A percentile compares a stretch with the other conserved stretches of the same genome.
These are phyloP conservation scores for Micromussa lordhowensis DNA, from an alignment of 92 coral and sea anemone genomes.

Conservation along the genomic window DNA sequence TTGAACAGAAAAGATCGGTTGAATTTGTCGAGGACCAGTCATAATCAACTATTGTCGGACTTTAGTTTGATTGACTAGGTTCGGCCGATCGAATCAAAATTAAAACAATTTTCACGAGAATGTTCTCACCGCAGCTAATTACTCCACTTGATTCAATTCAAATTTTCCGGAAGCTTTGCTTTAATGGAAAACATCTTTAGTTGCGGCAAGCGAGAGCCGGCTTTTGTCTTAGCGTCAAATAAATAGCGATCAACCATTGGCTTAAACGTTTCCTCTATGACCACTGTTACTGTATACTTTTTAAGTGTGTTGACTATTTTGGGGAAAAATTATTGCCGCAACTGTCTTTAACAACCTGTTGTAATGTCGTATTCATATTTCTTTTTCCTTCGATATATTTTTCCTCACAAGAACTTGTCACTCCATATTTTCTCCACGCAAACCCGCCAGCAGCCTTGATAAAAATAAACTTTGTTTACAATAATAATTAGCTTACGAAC, in stretches of 20 bases:
- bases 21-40: not conserved
- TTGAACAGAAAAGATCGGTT: not conserved
- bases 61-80: not conserved
- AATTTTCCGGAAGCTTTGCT: not conserved
- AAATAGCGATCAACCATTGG: not conserved
- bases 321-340: not conserved
- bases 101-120: not conserved
- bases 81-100: not conserved
- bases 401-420: not conserved
- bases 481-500: conserved; percentile 2
- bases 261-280: not conserved
- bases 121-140: not conserved
- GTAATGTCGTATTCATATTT: not conserved
- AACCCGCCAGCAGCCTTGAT: not conserved
- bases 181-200: not conserved
- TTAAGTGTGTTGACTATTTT: not conserved
- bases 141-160: not conserved
- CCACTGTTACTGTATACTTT: not conserved
- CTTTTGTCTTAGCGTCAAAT: not conserved
- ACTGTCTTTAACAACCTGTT: not conserved
- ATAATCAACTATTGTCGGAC: no score
- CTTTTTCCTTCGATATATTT: not conserved
- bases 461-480: not conserved
- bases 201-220: not conserved
- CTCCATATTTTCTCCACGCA: not conserved